Evolutionary conservation across 2,888 invertebrate genomes (phyloP), one percentile per base, ranked within the genome.

Genomic region (Blastobasis lacticolella): DNA sequence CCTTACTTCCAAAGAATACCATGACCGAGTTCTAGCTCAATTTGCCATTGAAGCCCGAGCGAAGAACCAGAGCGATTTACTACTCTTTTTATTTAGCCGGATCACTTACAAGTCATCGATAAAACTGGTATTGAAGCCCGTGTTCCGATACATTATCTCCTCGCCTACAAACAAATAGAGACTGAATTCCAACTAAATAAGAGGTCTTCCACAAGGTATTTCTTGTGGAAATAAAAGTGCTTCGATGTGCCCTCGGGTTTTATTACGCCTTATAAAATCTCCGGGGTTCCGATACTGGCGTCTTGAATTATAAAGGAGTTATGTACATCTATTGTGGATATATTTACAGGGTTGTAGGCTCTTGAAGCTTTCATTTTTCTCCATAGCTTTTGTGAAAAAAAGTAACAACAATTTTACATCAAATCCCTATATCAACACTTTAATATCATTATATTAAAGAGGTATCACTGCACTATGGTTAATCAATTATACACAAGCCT

Each of bases 251-350:
- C 57, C 53, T 60, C 57, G 54, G 61, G 63, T 71, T 74, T 75
- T 75, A 75, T 71, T 71, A 68, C 67, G 61, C 63, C 67, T 70
- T 73, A 72, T 77, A 75, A 75, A 75, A 74, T 67, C 67, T 66
- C 62, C 61, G 55, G 64, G 63, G 67, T 53, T 58, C 57, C 57
- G 58, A 58, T 50, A 50, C 50, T 42, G 54, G 57, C 52, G 54
- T 62, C 62, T 65, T 70, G 71, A 71, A 73, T 70, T 71, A 71
- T 71, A 67, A 69, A 73, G 60, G 63, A 53, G 63, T 60, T 63
- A 58, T 60, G 57, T 58, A 57, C 23, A 23, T 23, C 23, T 23
- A 23, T 23, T 23, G 23, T 23, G 23, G 23, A 23, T 23, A 23
- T 23, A 23, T 23, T 23, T 23, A 23, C 23, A 23, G 23, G 23